Percentiles rank a stretch among this genome's conserved stretches.
phyloP scores from a whole-genome alignment of 2,113 vertebrate species.

The cattle (Bos taurus) region ARS-UCD2.0 NC_037342.1:18854001-18854500 shows the following conservation, averaged over 20 bases:
- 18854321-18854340: not conserved
- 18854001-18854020: not conserved
- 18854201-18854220: not conserved
- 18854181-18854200: not conserved
- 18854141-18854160: not conserved
- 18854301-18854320: not conserved
- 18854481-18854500: no score
- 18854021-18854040: not conserved
- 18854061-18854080: not conserved
- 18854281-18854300: not conserved
- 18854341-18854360: not conserved
- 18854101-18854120: not conserved
- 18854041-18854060: not conserved
- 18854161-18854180: not conserved
- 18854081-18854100: not conserved
- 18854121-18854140: not conserved
- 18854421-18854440: no score
- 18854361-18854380: not conserved
- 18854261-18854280: not conserved
- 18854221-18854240: not conserved
- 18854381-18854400: not conserved
- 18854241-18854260: not conserved
- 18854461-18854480: no score
- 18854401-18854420: not conserved
- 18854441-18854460: no score